phyloP scores from a whole-genome alignment of 2,113 vertebrate species.

The Nothoprocta perdicaria region DNA sequence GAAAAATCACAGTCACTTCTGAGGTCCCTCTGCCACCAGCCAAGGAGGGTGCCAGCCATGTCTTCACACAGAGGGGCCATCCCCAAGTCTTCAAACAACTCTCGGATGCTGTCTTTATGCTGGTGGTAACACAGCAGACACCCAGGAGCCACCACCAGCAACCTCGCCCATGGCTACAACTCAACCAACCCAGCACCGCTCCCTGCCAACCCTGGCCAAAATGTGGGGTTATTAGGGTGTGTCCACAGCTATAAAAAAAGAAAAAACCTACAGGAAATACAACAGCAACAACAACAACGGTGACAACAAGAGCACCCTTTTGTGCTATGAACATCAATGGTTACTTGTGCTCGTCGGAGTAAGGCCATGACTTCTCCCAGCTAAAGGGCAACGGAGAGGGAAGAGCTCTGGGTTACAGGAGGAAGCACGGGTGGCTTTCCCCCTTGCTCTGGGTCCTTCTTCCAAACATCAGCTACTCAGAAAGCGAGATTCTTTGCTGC shows the following conservation, averaged over 20 bases:
- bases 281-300: constrained; percentile 20
- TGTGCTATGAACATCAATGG: constrained; percentile 52
- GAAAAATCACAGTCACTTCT: not conserved
- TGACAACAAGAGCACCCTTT: constrained; percentile 43
- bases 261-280: constrained; percentile 45
- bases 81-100: not conserved
- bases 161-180: not conserved
- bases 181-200: not conserved
- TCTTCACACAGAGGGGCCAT: accelerated
- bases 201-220: constrained; percentile 2
- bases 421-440: not conserved
- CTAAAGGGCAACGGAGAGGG: constrained; percentile 31
- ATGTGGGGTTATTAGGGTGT: not conserved
- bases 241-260: constrained; percentile 52
- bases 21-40: not conserved
- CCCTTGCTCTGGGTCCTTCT: constrained; percentile 52
- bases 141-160: not conserved
- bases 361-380: constrained; percentile 57
- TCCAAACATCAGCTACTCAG: constrained; percentile 51
- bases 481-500: constrained; percentile 48
- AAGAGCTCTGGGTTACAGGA: not conserved
- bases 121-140: not conserved
- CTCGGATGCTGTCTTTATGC: accelerated
- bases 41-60: accelerated
- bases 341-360: constrained; percentile 62